Conservation (phyloP, 2,797 vertebrate species). For the Antennarius maculatus region DNA sequence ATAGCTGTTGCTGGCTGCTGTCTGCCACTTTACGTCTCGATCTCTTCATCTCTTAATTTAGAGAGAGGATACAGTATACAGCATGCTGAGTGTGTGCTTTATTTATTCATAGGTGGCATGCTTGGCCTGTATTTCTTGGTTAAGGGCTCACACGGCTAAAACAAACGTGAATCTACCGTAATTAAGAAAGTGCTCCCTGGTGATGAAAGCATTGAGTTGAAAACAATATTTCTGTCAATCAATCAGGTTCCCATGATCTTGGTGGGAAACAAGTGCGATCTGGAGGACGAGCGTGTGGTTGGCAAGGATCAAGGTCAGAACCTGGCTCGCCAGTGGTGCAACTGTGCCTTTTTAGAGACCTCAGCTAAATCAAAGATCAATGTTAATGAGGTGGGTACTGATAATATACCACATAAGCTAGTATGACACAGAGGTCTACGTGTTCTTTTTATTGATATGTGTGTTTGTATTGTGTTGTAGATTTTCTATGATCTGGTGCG, state of each 20-base stretch:
- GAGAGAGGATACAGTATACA: constrained; percentile 17
- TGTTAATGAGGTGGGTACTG: constrained; percentile 91
- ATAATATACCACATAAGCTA: not conserved
- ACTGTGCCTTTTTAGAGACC: constrained; percentile 99
- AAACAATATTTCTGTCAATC: not conserved
- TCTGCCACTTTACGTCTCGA: constrained; percentile 36
- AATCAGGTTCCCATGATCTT: constrained; percentile 98
- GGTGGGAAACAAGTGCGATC: constrained; percentile 99
- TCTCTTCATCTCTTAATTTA: constrained; percentile 38
- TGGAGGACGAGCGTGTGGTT: constrained; percentile 98
- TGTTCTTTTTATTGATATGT: too few species aligned
- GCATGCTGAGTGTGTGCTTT: constrained; percentile 33
- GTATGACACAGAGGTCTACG: not conserved
- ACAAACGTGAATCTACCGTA: not conserved
- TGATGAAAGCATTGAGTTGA: not conserved
- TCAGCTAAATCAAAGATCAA: constrained; percentile 99
- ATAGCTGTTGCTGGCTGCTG: constrained; percentile 47
- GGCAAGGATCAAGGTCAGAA: constrained; percentile 99
- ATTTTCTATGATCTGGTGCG: constrained; percentile 99
- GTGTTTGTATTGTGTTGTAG: constrained; percentile 67
- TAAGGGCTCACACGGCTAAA: constrained; percentile 10
- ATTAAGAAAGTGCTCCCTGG: not conserved
- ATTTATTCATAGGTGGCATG: constrained; percentile 49
- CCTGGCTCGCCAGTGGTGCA: constrained; percentile 98
- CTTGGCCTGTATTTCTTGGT: constrained; percentile 3